Evolutionary conservation across 2,113 vertebrate genomes (phyloP), one percentile per base, ranked within the genome.

Genomic region (Ailurus styani): DNA sequence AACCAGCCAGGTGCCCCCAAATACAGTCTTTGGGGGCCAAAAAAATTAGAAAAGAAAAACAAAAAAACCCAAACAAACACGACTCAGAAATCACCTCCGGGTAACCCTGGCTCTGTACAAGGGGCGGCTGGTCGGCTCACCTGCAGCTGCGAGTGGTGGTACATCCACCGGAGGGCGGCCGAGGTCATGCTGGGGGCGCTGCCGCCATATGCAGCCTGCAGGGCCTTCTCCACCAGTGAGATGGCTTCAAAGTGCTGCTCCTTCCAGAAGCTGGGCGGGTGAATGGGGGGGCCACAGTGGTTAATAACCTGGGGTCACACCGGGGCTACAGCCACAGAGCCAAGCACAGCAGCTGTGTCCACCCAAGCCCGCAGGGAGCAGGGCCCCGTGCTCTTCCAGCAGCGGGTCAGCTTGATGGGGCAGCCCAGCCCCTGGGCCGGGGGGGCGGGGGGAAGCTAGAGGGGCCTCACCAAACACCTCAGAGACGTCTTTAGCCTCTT

Each of bases 131-230:
- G n/a, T n/a, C 21, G 21, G 55, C 4, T 78, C 97, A 99, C 99
- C 99, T 99, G 98, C 1, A 99, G 99, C 37, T 99, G 97, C 0
- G 99, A 99, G 98, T 99, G 99, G 81, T 99, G 98, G 97, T 99
- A 99, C 98, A 99, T 96, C 99, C 99, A 99, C 3, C 99, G 98
- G 23, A 99, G 97, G 5, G 99, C 99, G 1, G 99, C 99, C 0
- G 99, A 99, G 0, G 99, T 99, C 98, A 99, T 87, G 52, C 97
- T 99, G 4, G 99, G 99, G 2, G 99, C 98, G 0, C 95, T 84
- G 23, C 98, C 70, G 6, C 99, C 98, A 0, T 99, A 99, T 0
- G 92, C 96, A 0, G 97, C 96, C 47, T 99, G 98, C 70, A 99
- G 97, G 34, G 99, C 98, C 70, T 98, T 98, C 12, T 98, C 97